Base-by-base conservation (phyloP, 2,888 invertebrate species). In the Rhamnusium bicolor region DNA sequence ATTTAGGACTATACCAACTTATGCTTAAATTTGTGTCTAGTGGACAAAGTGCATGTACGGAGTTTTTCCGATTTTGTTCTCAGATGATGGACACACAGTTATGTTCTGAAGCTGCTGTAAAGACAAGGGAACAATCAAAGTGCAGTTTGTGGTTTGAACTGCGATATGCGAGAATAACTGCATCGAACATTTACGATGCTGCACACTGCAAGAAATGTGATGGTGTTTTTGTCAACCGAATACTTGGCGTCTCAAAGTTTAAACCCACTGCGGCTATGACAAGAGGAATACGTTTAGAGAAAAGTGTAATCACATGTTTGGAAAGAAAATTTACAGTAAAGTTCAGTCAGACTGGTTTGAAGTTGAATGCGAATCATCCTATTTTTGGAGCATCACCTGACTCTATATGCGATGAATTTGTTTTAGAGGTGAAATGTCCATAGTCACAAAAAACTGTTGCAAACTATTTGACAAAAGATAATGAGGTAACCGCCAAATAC, bases 161-260 rank as follows among this genome's bases (percentile, higher is more conserved):
- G 19, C 47, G 76, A 63, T 78, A 75, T 69, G 71, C 18, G 0
- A 70, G 76, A 75, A 79, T 78, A 47, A 79, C 76, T 51, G 78
- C 77, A 40, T 78, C 71, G 3, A 63, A 71, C 29, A 6, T 71
- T 0, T 72, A 74, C 54, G 68, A 75, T 51, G 62, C 49, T 10
- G 58, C 60, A 0, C 70, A 71, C 27, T 75, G 75, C 58, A 68
- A 76, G 60, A 78, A 54, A 24, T 46, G 49, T 12, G 74, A 71
- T 73, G 73, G 73, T 16, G 7, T 27, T n/a, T 71, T 73, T 6
- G 70, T 76, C 3, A n/a, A 74, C 1, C 69, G 66, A 56, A 69
- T 77, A 29, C 47, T 78, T 1, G 73, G 71, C 8, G 69, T 62
- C 3, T 24, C 70, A 54, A 73, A 71, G 46, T 56, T 76, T 24